These are phyloP conservation scores for Morpho helenor DNA, from an alignment of 2,888 invertebrate species.

Conservation along the genomic window DNA sequence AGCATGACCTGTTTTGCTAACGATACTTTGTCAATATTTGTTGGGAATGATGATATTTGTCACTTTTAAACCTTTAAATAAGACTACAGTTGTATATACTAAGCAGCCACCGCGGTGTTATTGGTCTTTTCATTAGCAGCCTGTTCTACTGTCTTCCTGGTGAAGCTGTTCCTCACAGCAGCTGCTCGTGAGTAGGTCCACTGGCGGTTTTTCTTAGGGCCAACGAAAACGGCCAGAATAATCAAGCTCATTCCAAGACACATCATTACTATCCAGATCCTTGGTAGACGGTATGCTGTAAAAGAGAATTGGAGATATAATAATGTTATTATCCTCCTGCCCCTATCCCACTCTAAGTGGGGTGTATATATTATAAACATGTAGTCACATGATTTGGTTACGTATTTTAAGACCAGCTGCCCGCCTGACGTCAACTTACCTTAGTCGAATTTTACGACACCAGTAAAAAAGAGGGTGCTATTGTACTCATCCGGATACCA, in stretches of 20 bases:
- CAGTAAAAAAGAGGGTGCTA: too few species aligned
- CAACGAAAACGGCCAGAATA: constrained; percentile 30
- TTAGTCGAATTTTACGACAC: too few species aligned
- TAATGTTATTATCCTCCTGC: not conserved
- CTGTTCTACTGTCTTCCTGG: constrained; percentile 28
- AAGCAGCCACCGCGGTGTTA: constrained; percentile 29
- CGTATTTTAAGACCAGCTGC: too few species aligned
- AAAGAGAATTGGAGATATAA: not conserved
- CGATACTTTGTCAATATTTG: too few species aligned
- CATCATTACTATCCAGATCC: constrained; percentile 32
- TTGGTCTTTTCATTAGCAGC: constrained; percentile 10
- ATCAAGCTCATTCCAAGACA: constrained; percentile 32
- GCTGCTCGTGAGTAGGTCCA: constrained; percentile 42
- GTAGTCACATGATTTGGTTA: too few species aligned
- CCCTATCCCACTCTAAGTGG: too few species aligned
- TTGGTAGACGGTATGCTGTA: constrained; percentile 22
- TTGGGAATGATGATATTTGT: not conserved
- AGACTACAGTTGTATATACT: not conserved
- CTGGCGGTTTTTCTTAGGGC: constrained; percentile 45
- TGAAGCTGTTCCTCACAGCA: constrained; percentile 41
- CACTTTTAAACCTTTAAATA: constrained; percentile 1
- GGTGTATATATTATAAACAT: too few species aligned
- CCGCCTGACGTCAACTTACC: too few species aligned
- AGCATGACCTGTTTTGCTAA: too few species aligned
- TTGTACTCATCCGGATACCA: too few species aligned